Conservation (phyloP, 1,140 invertebrate genomes). For the Papilio aristodemus region DNA sequence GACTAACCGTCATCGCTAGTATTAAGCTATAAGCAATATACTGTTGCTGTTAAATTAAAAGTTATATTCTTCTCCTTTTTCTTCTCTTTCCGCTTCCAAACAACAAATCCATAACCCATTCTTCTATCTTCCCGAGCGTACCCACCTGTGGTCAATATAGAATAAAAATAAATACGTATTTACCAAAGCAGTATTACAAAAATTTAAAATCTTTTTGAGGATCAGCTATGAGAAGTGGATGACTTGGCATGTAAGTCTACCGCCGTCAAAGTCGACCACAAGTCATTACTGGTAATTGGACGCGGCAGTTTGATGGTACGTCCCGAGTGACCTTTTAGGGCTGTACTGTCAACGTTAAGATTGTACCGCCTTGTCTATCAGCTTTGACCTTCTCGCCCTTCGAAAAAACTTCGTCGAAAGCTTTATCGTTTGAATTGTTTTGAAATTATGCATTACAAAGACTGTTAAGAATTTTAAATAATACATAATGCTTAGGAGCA, state of each 20-base stretch:
- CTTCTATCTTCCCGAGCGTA: no score
- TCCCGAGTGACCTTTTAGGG: constrained; percentile 42
- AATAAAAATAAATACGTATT: constrained; percentile 14
- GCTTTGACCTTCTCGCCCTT: constrained; percentile 39
- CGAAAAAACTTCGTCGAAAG: constrained; percentile 9
- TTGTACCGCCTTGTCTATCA: constrained; percentile 33
- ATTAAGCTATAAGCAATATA: not conserved
- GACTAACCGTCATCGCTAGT: not conserved
- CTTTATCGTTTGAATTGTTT: constrained; percentile 8
- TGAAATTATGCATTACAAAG: not conserved
- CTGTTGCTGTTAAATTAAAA: not conserved
- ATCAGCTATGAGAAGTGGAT: not conserved
- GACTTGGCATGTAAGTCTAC: not conserved
- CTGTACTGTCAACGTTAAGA: constrained; percentile 37
- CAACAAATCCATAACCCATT: no score
- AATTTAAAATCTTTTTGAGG: not conserved
- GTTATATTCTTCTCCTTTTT: not conserved
- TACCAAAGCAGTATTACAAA: not conserved
- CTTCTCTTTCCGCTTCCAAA: not conserved
- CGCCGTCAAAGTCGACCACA: constrained; percentile 34
- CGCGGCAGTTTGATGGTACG: constrained; percentile 35
- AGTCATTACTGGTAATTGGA: constrained; percentile 50
- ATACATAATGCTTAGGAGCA: no score
- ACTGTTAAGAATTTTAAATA: no score
- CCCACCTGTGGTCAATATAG: not conserved